phyloP scores from a whole-genome alignment of 2,113 vertebrate genomes.

The Taurulus bubalis region DNA sequence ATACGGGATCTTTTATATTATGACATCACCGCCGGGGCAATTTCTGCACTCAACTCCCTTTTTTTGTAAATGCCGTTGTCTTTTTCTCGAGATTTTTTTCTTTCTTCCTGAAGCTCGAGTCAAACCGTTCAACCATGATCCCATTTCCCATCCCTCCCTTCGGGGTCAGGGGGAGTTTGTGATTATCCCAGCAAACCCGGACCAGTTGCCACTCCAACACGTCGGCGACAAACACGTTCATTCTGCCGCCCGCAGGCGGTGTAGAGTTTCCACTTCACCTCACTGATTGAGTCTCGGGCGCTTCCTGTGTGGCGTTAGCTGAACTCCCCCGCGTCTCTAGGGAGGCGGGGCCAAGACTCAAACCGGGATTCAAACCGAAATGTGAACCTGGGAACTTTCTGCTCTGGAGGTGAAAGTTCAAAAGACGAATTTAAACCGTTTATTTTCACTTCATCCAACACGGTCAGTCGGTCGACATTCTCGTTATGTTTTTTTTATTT shows the following conservation, averaged over 20 bases:
- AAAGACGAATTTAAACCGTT: too few relatives aligned
- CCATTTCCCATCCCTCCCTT: neutral
- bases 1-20: neutral
- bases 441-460: neutral
- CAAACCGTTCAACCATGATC: neutral
- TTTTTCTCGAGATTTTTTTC: too few relatives aligned
- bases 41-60: neutral
- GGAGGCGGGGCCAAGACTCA: constrained; percentile 8
- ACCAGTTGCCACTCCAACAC: constrained; percentile 29
- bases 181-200: neutral
- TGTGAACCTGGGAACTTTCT: neutral
- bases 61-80: neutral
- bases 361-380: neutral
- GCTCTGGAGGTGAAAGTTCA: neutral
- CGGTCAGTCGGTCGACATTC: neutral
- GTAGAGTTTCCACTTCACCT: constrained; percentile 27
- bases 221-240: constrained; percentile 12
- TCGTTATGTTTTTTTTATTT: neutral
- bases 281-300: too few relatives aligned
- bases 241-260: constrained; percentile 14
- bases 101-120: neutral
- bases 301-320: too few relatives aligned
- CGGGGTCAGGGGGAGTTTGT: constrained; percentile 3
- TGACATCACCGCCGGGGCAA: neutral
- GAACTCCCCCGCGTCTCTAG: too few relatives aligned